Percentiles rank a stretch among this genome's conserved stretches.
These are phyloP conservation scores for Pachydiplax longipennis DNA, from an alignment of 2,888 invertebrate species.

Conservation along the genomic window DNA sequence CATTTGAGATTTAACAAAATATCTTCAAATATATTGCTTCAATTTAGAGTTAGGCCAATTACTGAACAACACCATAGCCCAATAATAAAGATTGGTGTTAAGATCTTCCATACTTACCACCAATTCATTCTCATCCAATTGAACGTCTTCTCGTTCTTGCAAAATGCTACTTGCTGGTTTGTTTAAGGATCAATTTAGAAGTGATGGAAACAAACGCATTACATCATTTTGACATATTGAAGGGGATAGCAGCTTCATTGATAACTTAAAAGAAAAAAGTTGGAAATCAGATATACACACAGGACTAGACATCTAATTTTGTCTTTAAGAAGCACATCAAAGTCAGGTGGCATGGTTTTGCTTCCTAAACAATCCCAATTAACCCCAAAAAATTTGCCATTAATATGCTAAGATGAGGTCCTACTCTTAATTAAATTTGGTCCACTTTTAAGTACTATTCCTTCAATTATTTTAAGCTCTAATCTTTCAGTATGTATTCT, in stretches of 20 bases:
- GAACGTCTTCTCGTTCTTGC: neutral
- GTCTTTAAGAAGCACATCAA: slow-evolving; percentile 38
- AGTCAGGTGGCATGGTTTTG: slow-evolving; percentile 44
- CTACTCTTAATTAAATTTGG: too few relatives aligned
- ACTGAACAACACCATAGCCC: neutral
- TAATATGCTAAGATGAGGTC: too few relatives aligned
- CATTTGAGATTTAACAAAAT: neutral
- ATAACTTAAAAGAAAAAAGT: neutral
- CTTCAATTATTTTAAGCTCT: too few relatives aligned
- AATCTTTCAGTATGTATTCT: too few relatives aligned
- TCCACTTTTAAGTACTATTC: too few relatives aligned
- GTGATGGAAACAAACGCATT: neutral
- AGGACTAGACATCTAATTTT: slow-evolving; percentile 6
- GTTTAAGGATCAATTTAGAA: neutral
- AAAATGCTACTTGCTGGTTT: neutral
- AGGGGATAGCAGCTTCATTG: neutral
- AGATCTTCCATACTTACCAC: slow-evolving; percentile 29
- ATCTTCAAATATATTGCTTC: neutral
- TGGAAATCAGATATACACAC: neutral
- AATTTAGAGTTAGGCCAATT: neutral
- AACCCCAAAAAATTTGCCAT: neutral
- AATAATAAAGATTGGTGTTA: neutral
- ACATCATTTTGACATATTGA: neutral
- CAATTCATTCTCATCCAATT: neutral
- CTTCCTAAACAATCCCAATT: slow-evolving; percentile 17